Evolutionary conservation across 1,140 invertebrate species (phyloP).

Genomic region (Ruditapes philippinarum): DNA sequence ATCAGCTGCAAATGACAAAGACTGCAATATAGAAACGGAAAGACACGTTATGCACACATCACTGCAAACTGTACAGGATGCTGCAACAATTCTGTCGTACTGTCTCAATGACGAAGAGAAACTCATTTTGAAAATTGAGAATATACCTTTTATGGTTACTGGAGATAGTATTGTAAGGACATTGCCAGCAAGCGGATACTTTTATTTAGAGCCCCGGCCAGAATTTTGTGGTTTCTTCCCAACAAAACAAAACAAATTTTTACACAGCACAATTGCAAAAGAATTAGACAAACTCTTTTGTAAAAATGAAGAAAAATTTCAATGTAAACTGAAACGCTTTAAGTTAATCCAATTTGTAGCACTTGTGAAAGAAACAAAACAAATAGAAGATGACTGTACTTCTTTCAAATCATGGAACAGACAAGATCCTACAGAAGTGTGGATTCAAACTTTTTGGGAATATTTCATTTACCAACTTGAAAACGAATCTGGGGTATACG

Average conservation of each 20-base stretch:
- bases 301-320: neutral
- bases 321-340: neutral
- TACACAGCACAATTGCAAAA: neutral
- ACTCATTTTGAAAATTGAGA: neutral
- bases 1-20: neutral
- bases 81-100: neutral
- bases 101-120: neutral
- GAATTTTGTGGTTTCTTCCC: neutral
- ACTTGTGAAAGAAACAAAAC: neutral
- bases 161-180: neutral
- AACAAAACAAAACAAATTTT: neutral
- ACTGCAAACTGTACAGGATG: neutral
- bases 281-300: neutral
- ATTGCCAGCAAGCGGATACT: neutral
- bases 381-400: neutral
- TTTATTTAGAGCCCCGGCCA: neutral
- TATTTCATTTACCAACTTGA: neutral
- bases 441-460: neutral
- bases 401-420: neutral
- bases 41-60: neutral
- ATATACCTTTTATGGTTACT: slow-evolving; percentile 22
- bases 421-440: neutral
- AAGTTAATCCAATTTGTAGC: neutral
- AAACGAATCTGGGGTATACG: neutral
- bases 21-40: slow-evolving; percentile 14